Conservation (phyloP, 2,888 invertebrate species). For the Sphaerolaimus hirsutus region DNA sequence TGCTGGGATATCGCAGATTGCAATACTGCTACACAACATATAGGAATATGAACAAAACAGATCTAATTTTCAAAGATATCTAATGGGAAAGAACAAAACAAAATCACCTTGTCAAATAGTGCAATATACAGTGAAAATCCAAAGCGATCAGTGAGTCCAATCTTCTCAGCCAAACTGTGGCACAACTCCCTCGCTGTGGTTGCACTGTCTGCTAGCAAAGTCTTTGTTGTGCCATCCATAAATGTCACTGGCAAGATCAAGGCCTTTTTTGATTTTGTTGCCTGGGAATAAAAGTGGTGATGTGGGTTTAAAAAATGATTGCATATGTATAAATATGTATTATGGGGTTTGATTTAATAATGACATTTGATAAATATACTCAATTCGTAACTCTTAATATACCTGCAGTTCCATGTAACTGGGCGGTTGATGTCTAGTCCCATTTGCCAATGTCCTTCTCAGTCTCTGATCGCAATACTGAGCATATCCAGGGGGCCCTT, state of each 20-base stretch:
- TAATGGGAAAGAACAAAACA: no score
- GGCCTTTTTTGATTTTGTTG: conserved; percentile 93
- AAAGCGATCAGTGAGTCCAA: conserved; percentile 56
- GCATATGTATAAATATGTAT: neutral
- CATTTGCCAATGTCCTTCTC: conserved; percentile 84
- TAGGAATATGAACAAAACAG: no score
- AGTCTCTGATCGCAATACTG: conserved; percentile 83
- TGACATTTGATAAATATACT: neutral
- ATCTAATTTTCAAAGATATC: no score
- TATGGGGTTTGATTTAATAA: neutral
- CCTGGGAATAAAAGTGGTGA: conserved; percentile 31
- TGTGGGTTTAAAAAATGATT: neutral
- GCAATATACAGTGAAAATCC: conserved; percentile 96
- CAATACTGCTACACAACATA: no score
- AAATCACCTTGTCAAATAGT: conserved; percentile 72
- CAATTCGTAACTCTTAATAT: neutral
- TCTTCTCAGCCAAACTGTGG: conserved; percentile 83
- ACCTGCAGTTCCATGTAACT: conserved; percentile 82
- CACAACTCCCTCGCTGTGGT: conserved; percentile 82
- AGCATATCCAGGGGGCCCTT: conserved; percentile 85
- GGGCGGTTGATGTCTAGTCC: conserved; percentile 90
- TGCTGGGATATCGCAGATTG: no score
- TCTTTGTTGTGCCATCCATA: conserved; percentile 97
- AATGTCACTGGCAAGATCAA: conserved; percentile 94
- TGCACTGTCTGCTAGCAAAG: conserved; percentile 79